These are phyloP conservation scores for Eulemur macaco DNA, from an alignment of 2,113 vertebrate genomes.

Conservation along the genomic window DNA sequence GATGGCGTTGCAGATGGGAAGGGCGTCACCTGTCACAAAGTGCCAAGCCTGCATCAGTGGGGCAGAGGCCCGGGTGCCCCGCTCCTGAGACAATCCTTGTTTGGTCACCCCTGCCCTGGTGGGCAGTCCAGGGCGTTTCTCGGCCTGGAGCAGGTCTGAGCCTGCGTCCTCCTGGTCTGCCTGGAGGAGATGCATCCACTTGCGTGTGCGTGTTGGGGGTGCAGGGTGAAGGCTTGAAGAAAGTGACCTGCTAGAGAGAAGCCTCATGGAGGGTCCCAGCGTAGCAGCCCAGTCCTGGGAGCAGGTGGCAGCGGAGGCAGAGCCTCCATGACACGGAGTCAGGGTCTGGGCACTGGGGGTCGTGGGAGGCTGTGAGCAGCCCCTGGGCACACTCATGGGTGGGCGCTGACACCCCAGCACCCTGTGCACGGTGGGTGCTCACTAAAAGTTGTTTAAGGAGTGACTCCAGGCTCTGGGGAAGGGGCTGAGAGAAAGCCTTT, in stretches of 20 bases:
- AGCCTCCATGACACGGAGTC: no score
- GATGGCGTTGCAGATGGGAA: background rate
- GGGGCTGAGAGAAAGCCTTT: background rate
- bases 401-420: background rate
- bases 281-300: background rate
- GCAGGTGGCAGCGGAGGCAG: background rate
- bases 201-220: background rate
- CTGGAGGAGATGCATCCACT: background rate
- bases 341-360: background rate
- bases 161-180: background rate
- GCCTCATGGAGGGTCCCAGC: background rate
- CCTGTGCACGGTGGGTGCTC: background rate
- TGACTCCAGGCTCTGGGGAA: background rate
- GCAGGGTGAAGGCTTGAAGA: background rate
- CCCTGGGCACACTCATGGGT: background rate
- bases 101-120: accelerated
- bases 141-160: background rate
- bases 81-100: background rate
- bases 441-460: background rate
- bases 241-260: background rate
- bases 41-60: background rate
- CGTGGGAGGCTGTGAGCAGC: background rate
- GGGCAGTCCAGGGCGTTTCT: background rate
- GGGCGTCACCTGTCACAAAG: background rate
- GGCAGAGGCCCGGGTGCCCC: background rate